phyloP scores from a whole-genome alignment of 2,113 vertebrate genomes.

The Chloropsis hardwickii region DNA sequence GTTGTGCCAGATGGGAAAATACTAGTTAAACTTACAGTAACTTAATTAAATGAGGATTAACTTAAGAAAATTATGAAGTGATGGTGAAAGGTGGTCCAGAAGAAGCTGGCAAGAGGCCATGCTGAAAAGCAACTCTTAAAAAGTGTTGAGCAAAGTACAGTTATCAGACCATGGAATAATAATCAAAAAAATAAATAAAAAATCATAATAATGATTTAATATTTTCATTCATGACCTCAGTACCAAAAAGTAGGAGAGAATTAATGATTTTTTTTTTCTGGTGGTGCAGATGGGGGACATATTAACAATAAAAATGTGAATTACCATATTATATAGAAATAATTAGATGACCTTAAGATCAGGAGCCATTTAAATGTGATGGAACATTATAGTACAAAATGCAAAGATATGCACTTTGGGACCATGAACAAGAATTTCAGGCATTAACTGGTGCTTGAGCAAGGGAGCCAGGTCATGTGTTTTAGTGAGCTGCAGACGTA shows the following conservation, averaged over 20 bases:
- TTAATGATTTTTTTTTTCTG: neutral
- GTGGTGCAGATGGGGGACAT: neutral
- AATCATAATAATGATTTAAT: neutral
- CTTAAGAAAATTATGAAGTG: neutral
- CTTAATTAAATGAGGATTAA: neutral
- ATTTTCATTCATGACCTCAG: neutral
- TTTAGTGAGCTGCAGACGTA: neutral
- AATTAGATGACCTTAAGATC: slow-evolving; percentile 40
- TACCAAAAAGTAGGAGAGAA: neutral
- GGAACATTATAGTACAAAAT: neutral
- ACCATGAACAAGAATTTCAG: slow-evolving; percentile 7
- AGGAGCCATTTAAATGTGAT: neutral
- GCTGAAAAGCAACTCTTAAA: neutral
- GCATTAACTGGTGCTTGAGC: neutral
- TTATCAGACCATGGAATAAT: neutral
- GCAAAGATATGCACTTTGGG: slow-evolving; percentile 3
- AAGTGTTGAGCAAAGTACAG: neutral
- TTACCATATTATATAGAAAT: slow-evolving; percentile 20
- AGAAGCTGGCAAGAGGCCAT: neutral
- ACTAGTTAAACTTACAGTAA: neutral
- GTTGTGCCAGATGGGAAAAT: neutral
- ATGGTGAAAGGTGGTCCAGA: neutral
- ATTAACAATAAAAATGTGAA: slow-evolving; percentile 30
- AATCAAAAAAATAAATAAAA: neutral
- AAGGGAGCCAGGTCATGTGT: neutral